Conservation (phyloP, 1,140 invertebrate genomes). For the Venustaconcha ellipsiformis region DNA sequence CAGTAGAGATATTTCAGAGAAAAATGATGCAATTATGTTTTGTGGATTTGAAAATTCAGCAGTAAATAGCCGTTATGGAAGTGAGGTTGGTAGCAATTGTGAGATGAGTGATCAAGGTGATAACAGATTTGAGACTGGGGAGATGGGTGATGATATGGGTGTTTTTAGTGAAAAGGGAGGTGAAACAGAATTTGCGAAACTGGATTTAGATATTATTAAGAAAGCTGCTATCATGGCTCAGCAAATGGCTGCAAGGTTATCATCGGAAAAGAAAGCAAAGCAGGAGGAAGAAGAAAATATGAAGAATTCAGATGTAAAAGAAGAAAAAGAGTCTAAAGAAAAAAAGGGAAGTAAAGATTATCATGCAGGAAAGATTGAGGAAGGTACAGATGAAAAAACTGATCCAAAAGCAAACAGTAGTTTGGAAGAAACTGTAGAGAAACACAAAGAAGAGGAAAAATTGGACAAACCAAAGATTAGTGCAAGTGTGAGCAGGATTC, state of each 20-base stretch:
- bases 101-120: too few species aligned
- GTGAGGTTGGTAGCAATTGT: too few species aligned
- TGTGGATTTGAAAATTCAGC: too few species aligned
- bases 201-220: slow-evolving; percentile 22
- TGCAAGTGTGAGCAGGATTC: neutral
- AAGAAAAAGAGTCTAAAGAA: neutral
- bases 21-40: too few species aligned
- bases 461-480: neutral
- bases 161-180: neutral
- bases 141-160: neutral
- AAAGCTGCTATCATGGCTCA: slow-evolving; percentile 28
- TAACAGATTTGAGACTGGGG: too few species aligned
- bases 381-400: neutral
- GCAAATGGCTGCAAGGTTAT: slow-evolving; percentile 20
- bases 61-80: too few species aligned
- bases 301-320: neutral
- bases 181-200: slow-evolving; percentile 12
- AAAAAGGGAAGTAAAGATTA: neutral
- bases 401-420: neutral
- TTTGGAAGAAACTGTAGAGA: neutral
- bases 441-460: neutral
- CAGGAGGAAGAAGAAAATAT: neutral
- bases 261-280: slow-evolving; percentile 14
- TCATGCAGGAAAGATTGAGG: too few species aligned
- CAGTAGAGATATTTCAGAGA: too few species aligned